phyloP scores from a whole-genome alignment of 2,113 vertebrate genomes.

The Columba livia region DNA sequence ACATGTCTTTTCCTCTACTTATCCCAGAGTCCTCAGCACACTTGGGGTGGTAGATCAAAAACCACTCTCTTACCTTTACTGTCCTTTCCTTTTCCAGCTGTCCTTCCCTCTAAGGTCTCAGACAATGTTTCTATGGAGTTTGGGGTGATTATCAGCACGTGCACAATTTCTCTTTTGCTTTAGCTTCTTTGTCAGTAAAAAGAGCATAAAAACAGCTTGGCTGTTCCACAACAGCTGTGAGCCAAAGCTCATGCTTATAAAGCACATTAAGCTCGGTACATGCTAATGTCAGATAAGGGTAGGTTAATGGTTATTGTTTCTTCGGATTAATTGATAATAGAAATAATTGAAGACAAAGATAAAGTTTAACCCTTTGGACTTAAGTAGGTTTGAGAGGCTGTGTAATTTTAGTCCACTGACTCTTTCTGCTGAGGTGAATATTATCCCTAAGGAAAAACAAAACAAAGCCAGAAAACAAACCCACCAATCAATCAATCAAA shows the following conservation, averaged over 20 bases:
- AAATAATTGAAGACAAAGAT: background rate
- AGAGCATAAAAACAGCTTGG: background rate
- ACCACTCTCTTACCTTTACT: background rate
- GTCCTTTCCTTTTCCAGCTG: background rate
- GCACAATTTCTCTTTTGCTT: background rate
- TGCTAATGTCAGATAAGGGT: background rate
- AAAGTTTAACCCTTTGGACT: background rate
- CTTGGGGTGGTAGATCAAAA: background rate
- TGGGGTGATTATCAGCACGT: background rate
- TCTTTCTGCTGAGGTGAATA: background rate
- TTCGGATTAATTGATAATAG: constrained; percentile 8
- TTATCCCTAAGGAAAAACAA: background rate
- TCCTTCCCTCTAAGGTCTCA: background rate
- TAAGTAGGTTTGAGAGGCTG: background rate
- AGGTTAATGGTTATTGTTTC: background rate
- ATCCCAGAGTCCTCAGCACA: fast-evolving
- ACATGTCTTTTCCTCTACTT: background rate
- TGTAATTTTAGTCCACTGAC: background rate
- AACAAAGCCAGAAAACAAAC: too few species aligned
- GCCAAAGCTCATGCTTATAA: background rate
- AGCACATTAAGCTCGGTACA: background rate
- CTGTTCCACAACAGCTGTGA: background rate
- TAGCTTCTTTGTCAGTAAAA: background rate
- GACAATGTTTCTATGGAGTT: background rate
- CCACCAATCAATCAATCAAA: too few species aligned